Percentiles rank a stretch among this genome's conserved stretches.
These are phyloP conservation scores for Agrochola macilenta DNA, from an alignment of 2,888 invertebrate species.

Conservation along the genomic window DNA sequence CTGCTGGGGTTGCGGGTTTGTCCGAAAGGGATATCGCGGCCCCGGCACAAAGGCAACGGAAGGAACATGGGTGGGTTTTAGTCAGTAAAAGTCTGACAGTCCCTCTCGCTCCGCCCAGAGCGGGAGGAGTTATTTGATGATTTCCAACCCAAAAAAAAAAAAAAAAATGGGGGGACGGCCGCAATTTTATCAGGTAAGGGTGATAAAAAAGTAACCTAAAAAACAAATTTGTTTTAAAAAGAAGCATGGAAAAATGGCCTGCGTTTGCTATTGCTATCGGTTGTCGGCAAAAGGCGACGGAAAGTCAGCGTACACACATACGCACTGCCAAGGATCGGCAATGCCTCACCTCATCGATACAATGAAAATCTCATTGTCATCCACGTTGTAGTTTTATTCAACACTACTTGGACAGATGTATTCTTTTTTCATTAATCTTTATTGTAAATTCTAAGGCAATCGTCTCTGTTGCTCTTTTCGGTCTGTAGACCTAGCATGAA, in stretches of 20 bases:
- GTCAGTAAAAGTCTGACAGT: too few species aligned
- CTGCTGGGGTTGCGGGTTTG: too few species aligned
- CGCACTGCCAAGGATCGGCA: background rate
- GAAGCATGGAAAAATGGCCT: too few species aligned
- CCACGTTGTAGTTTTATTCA: background rate
- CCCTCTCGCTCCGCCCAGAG: too few species aligned
- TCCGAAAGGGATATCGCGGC: too few species aligned
- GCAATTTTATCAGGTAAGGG: constrained; percentile 2
- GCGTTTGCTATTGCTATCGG: background rate
- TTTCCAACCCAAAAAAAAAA: too few species aligned
- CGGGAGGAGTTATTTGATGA: too few species aligned
- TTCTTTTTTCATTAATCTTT: background rate
- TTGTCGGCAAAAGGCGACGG: too few species aligned
- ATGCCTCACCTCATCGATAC: background rate
- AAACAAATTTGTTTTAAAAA: background rate
- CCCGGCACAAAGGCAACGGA: too few species aligned
- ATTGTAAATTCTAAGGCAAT: background rate
- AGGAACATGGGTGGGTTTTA: too few species aligned
- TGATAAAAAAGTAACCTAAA: background rate
- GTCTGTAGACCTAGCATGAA: background rate
- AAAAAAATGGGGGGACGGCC: too few species aligned
- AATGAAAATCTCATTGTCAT: background rate
- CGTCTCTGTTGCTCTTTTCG: background rate
- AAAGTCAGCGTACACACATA: background rate
- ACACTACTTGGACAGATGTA: background rate